Base-by-base conservation (phyloP, 2,797 vertebrate species). In the Schizopygopsis pylzovi region DNA sequence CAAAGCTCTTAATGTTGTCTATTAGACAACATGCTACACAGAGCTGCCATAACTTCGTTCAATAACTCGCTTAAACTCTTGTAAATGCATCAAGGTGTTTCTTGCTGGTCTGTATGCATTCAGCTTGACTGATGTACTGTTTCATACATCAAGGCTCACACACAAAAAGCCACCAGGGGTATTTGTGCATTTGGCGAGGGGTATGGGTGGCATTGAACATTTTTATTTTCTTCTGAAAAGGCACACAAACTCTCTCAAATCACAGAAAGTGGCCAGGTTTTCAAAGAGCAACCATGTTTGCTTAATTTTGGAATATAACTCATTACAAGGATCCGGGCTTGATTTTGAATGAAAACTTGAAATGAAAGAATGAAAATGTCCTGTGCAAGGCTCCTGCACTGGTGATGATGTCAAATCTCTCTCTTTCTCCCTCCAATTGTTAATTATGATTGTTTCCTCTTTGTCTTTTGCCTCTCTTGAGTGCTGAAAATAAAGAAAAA, bases 371-470 rank as follows among this genome's bases (percentile, higher is more conserved):
- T 33, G 28, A 33, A 86, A 81, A 83, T 89, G 80, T 87, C 54
- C 52, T 56, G 77, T 56, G 47, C 61, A 54, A 81, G 52, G 65
- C 72, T 86, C 18, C 67, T 84, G 20, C 22, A 61, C 71, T 84
- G 70, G 89, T 85, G 86, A 87, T 63, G 28, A 33, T 33, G 41
- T 79, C 33, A 77, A 78, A 79, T 83, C 61, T 33, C 28, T 83
- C 79, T 83, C 79, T 85, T 39, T 70, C 59, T 76, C 52, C 15
- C 56, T 83, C 67, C 59, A 88, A 88, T 89, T 85, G 43, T 84
- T 84, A 75, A 89, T 90, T 89, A 85, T 77, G 86, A 91, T 90
- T 80, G 79, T 88, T 91, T 90, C 45, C 75, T 72, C 85, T 88
- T 91, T 91, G 86, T 90, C 84, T 87, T 84, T 84, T 75, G 65